Conservation (phyloP, 2,797 vertebrate genomes). For the Clarias fuscus region DNA sequence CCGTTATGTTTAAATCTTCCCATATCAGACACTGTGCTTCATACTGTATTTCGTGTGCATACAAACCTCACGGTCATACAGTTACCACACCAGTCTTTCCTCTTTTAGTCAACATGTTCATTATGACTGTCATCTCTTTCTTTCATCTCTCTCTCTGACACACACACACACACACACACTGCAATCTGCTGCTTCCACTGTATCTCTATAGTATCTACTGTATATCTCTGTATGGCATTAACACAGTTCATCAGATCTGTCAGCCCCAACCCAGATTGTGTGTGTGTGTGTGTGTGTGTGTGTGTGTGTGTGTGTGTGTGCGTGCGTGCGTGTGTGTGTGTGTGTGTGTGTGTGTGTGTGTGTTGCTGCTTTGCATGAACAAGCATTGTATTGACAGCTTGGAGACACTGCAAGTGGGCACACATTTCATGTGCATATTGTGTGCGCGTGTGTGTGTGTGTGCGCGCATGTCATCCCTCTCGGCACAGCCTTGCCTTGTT, state of each 20-base stretch:
- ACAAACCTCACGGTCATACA: neutral
- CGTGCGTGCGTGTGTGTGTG: conserved; percentile 12
- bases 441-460: conserved; percentile 38
- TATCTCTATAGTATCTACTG: conserved; percentile 29
- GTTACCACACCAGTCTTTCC: neutral
- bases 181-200: neutral
- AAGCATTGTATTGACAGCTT: conserved; percentile 37
- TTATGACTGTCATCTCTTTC: no score
- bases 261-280: conserved; percentile 54
- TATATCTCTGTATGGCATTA: conserved; percentile 56
- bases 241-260: conserved; percentile 61
- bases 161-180: no score
- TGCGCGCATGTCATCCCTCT: conserved; percentile 37
- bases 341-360: conserved; percentile 13
- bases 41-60: no score
- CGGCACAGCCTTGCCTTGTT: conserved; percentile 16
- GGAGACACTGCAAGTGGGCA: neutral
- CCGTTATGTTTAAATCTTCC: neutral
- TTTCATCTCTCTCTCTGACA: neutral
- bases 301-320: conserved; percentile 15
- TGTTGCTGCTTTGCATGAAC: conserved; percentile 24
- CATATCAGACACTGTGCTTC: no score
- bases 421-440: conserved; percentile 38
- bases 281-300: conserved; percentile 13
- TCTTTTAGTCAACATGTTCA: no score